Conservation (phyloP, 2,113 vertebrate species). For the Otocyon megalotis region DNA sequence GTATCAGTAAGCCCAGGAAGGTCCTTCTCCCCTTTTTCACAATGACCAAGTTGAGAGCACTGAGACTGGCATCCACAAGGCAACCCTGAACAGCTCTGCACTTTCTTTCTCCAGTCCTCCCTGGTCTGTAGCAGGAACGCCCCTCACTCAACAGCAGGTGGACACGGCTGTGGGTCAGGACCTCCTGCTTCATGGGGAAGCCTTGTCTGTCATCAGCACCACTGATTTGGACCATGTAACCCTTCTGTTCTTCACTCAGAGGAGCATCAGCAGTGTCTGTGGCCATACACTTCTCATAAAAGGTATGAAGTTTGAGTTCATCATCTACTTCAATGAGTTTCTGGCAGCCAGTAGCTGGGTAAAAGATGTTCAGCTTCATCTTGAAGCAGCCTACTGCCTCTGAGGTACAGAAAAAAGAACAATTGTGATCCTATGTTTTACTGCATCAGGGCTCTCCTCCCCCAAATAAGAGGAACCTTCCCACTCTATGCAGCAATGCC, state of each 20-base stretch:
- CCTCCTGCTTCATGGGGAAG: neutral
- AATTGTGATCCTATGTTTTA: neutral
- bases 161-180: neutral
- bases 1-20: neutral
- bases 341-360: neutral
- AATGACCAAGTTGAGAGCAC: neutral
- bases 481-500: neutral
- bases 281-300: neutral
- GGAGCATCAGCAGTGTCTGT: neutral
- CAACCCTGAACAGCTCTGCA: neutral
- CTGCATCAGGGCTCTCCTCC: neutral
- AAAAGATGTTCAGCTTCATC: neutral
- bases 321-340: neutral
- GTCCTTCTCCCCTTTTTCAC: too few relatives aligned
- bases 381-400: neutral
- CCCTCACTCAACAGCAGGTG: neutral
- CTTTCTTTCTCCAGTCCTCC: neutral
- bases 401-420: neutral
- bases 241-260: neutral
- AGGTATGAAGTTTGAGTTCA: neutral
- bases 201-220: neutral
- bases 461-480: neutral
- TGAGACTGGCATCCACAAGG: neutral
- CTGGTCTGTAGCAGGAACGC: neutral
- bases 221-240: neutral